These are phyloP conservation scores for Nemotelus nigrinus DNA, from an alignment of 2,888 invertebrate genomes.

Conservation along the genomic window DNA sequence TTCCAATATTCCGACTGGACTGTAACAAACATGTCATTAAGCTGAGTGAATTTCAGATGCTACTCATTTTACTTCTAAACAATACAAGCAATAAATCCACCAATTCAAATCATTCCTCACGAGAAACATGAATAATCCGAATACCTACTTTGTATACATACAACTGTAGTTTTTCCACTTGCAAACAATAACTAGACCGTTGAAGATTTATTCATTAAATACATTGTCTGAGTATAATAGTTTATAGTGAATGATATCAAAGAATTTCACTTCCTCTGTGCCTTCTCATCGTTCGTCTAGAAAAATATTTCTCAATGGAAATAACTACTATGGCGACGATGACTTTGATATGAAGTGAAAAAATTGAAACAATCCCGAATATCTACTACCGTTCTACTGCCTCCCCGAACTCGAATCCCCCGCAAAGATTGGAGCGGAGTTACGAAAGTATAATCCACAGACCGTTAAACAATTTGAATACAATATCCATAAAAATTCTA, in stretches of 20 bases:
- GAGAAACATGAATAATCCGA: no score
- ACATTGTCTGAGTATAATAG: background rate
- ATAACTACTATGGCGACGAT: background rate
- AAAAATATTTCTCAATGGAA: background rate
- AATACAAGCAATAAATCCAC: no score
- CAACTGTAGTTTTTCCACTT: conserved; percentile 11
- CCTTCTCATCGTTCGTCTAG: conserved; percentile 1
- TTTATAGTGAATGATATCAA: background rate
- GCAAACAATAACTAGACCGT: conserved; percentile 43
- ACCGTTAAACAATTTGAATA: conserved; percentile 50
- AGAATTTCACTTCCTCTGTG: conserved; percentile 1
- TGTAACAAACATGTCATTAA: no score
- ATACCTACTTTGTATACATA: no score
- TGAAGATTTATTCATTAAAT: conserved; percentile 38
- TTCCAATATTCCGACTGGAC: no score
- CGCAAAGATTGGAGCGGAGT: background rate
- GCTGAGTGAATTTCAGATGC: no score
- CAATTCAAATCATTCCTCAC: no score
- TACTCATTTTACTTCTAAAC: no score
- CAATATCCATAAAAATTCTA: conserved; percentile 45
- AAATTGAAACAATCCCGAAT: conserved; percentile 17
- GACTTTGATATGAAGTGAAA: background rate
- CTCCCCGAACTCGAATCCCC: background rate
- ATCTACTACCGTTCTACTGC: conserved; percentile 4
- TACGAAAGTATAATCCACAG: conserved; percentile 4